phyloP scores from a whole-genome alignment of 1,140 invertebrate genomes.

The Luehdorfia chinensis region DNA sequence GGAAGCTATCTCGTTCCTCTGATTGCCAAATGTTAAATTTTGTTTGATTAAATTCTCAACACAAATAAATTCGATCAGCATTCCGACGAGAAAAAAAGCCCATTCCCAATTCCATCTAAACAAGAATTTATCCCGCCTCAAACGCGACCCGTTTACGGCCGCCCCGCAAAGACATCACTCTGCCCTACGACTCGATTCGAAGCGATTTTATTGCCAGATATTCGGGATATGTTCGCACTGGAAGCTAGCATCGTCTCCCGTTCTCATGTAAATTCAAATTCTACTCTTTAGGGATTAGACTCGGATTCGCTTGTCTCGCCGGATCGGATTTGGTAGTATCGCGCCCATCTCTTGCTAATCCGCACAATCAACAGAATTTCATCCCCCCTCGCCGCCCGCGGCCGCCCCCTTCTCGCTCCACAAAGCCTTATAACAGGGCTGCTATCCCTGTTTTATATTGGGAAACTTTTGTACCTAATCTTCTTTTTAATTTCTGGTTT shows the following conservation, averaged over 20 bases:
- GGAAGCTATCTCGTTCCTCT: background rate
- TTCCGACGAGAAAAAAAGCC: constrained; percentile 4
- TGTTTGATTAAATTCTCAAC: constrained; percentile 16
- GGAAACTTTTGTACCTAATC: constrained; percentile 1
- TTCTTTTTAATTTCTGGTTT: background rate
- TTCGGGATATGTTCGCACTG: constrained; percentile 15
- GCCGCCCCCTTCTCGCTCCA: background rate
- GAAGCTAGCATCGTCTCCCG: background rate
- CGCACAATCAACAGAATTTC: constrained; percentile 15
- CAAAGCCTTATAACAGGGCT: background rate
- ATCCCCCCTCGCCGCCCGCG: background rate
- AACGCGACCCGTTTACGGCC: constrained; percentile 3
- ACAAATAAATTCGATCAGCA: constrained; percentile 6
- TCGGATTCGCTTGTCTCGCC: background rate
- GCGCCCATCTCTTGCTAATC: constrained; percentile 9
- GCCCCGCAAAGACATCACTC: background rate
- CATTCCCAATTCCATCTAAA: constrained; percentile 11
- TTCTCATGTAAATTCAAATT: background rate
- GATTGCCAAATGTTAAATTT: constrained; percentile 9
- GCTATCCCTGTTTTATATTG: background rate
- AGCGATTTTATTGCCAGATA: constrained; percentile 11
- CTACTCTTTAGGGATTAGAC: background rate
- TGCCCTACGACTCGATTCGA: background rate
- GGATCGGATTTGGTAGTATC: constrained; percentile 6
- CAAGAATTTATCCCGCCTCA: constrained; percentile 10